Evolutionary conservation across 1,140 invertebrate genomes (phyloP), one percentile per base, ranked within the genome.

Genomic region (Spodoptera litura): DNA sequence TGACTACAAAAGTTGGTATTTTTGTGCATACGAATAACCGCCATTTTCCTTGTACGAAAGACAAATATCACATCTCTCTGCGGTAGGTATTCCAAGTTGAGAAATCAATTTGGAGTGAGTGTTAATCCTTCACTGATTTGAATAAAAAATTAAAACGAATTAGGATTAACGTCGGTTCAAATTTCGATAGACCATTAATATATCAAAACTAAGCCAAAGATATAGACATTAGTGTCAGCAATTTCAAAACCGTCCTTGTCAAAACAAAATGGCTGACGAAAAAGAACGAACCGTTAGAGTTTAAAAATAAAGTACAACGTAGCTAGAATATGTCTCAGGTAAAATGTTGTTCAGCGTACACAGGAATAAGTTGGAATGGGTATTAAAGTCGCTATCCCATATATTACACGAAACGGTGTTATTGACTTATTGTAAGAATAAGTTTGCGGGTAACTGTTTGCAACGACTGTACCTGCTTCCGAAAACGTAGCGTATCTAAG

Each of bases 331-430:
- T 75, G 59, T 64, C 73, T 31, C 58, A 75, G 73, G 73, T 75
- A 64, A 75, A 64, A 75, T 75, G 51, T 75, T 75, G 73, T 75
- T 62, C 73, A 52, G 52, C 59, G 58, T 64, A 62, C 51, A 27
- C 27, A 64, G 59, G 58, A 75, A 75, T 75, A 75, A 75, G 59
- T 75, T 75, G 49, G 59, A 75, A 75, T 75, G 49, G 59, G 49
- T 75, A 75, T 75, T 75, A 75, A 75, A 64, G 4, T 75, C 59
- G 58, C 73, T 38, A 75, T 64, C 73, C 59, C 89, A 91, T 93
- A 91, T 89, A 91, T 93, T 85, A 82, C 59, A 53, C 71, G 82
- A 61, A 89, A 93, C 89, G 88, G 88, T 92, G 90, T 87, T 91
- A 91, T 93, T 91, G 92, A 93, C 89, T 92, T 20, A 20, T 20